Percentiles rank a stretch among this genome's conserved stretches.
These are phyloP conservation scores for Yponomeuta sedellus DNA, from an alignment of 2,888 invertebrate species.

Conservation along the genomic window DNA sequence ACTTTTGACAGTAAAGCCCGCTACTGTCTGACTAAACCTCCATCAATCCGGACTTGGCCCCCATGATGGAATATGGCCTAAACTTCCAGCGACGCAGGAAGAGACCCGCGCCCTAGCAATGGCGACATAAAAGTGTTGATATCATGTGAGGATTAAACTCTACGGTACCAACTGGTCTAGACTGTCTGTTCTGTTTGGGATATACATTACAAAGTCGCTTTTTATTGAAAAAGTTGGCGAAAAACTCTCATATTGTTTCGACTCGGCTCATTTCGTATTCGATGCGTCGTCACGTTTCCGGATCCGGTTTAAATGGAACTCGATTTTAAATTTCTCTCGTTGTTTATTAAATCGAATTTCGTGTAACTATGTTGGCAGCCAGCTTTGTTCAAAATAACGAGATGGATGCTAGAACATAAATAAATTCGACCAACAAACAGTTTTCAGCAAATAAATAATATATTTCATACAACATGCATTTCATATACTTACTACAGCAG, in stretches of 20 bases:
- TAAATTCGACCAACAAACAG: too few relatives aligned
- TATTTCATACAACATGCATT: too few relatives aligned
- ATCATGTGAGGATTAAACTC: neutral
- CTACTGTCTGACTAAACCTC: too few relatives aligned
- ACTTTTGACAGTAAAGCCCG: too few relatives aligned
- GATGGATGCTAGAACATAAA: too few relatives aligned
- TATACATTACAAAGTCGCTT: constrained; percentile 4
- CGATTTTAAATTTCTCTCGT: neutral
- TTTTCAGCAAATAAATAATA: too few relatives aligned
- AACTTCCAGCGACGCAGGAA: too few relatives aligned
- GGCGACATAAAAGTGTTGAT: too few relatives aligned
- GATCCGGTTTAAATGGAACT: neutral
- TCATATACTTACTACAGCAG: too few relatives aligned
- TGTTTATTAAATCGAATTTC: neutral
- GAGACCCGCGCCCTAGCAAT: too few relatives aligned
- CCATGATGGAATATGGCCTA: too few relatives aligned
- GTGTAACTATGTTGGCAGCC: neutral
- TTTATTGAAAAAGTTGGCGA: constrained; percentile 12
- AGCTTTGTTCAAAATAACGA: neutral
- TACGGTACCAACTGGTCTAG: neutral
- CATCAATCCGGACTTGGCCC: too few relatives aligned
- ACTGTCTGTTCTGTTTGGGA: neutral
- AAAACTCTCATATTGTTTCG: constrained; percentile 9
- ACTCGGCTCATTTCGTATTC: constrained; percentile 9
- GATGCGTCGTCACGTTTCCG: constrained; percentile 4